Evolutionary conservation across 2,797 vertebrate species (phyloP), one percentile per base, ranked within the genome.

Genomic region (Diglossa cyanea): DNA sequence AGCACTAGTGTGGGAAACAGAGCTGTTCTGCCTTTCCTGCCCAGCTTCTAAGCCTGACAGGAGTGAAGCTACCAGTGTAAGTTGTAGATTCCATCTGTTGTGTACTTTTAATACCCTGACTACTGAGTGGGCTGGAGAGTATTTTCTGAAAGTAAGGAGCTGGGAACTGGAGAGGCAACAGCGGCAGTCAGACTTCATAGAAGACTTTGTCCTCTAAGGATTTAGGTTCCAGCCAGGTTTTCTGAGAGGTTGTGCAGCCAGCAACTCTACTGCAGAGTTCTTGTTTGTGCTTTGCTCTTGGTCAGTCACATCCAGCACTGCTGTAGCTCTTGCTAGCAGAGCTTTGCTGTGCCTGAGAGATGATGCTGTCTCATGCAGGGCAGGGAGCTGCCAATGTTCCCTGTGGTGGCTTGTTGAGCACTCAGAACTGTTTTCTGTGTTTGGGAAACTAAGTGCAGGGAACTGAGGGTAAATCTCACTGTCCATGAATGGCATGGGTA

Each of bases 1-100:
- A 25, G 1, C 14, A 7, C 12, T 39, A 13, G 11, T 0, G 0
- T 3, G 39, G 67, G 14, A 50, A 60, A 42, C 7, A 30, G 35
- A 53, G 4, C 33, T 39, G 7, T 15, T 50, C 16, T 83, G 20
- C 7, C 5, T 73, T 74, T 7, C 10, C 0, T 81, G 6, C 24
- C 14, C 7, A 13, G 2, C 17, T 45, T 51, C 25, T 21, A 50
- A 86, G 35, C 10, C 7, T 20, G 17, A 26, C 7, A 28, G 16
- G 24, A 80, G 7, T 4, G 26, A 67, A 31, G 35, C 24, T 74
- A 2, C 21, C 39, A 8, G 11, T 31, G 6, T 26, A n/a, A 53
- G 15, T 12, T 47, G 30, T 60, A 13, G 16, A 17, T 51, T 58
- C 13, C 6, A 4, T 14, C 31, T 58, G 9, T 17, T 66, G 9